phyloP scores from a whole-genome alignment of 2,797 vertebrate species.

The Lerista edwardsae region DNA sequence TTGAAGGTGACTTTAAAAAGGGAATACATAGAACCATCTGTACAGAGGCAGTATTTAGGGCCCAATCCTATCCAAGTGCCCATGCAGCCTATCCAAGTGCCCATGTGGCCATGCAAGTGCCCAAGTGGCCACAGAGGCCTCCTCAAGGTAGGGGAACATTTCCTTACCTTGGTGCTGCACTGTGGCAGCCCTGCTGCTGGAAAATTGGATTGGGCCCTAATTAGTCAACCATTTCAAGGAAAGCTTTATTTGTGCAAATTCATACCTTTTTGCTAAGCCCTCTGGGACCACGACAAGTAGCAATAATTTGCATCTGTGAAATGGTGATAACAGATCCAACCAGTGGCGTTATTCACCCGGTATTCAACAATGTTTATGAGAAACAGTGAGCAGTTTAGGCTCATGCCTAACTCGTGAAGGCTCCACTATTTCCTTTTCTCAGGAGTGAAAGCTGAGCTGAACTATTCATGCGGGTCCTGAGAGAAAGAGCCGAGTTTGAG shows the following conservation, averaged over 20 bases:
- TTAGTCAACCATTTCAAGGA: neutral
- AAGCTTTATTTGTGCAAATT: neutral
- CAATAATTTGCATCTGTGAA: neutral
- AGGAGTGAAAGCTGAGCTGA: too few species aligned
- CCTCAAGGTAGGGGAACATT: too few species aligned
- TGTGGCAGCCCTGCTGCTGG: too few species aligned
- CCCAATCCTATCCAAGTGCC: too few species aligned
- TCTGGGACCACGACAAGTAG: neutral
- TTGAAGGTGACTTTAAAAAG: constrained; percentile 16
- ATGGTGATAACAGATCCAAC: neutral
- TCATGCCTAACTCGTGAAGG: neutral
- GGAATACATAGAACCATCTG: neutral
- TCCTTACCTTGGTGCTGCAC: too few species aligned
- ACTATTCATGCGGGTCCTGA: too few species aligned
- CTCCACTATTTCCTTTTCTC: neutral
- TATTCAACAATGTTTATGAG: neutral
- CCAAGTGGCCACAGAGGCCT: too few species aligned
- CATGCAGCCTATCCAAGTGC: too few species aligned
- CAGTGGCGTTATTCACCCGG: neutral
- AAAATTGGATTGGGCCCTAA: too few species aligned
- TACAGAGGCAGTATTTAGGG: too few species aligned
- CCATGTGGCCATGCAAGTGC: too few species aligned
- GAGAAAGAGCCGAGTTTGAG: too few species aligned
- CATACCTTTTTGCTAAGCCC: neutral
- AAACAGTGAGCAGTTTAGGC: neutral